These are phyloP conservation scores for Ptychadena robeensis DNA, from an alignment of 2,797 vertebrate species.

Conservation along the genomic window DNA sequence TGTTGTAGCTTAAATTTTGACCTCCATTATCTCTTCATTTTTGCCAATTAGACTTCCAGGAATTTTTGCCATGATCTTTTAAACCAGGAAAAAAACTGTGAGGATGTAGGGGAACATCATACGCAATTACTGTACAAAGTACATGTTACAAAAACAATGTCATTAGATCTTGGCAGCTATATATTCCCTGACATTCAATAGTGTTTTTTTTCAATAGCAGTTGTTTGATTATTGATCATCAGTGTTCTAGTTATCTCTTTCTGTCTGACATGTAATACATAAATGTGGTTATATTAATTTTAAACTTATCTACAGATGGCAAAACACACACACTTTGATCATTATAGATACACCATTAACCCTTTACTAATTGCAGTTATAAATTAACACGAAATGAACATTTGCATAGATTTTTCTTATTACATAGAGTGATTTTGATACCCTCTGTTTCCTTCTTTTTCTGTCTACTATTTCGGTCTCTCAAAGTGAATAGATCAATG, in stretches of 20 bases:
- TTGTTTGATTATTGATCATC: conserved; percentile 15
- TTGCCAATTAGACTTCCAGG: no score
- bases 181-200: not conserved
- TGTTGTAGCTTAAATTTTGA: no score
- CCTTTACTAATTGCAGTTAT: no score
- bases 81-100: not conserved
- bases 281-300: not conserved
- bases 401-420: no score
- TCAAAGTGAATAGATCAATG: no score
- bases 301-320: not conserved
- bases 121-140: not conserved
- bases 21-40: no score
- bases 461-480: no score
- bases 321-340: not conserved
- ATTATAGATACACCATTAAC: no score
- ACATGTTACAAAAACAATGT: not conserved
- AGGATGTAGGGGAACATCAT: not conserved
- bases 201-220: not conserved
- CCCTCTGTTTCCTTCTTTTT: no score
- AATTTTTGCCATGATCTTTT: not conserved
- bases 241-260: conserved; percentile 7
- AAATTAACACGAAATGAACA: no score
- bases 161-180: not conserved
- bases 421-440: no score
- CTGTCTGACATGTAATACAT: not conserved